Conservation (phyloP, 1,140 invertebrate genomes). For the Mycetomoellerius zeteki region DNA sequence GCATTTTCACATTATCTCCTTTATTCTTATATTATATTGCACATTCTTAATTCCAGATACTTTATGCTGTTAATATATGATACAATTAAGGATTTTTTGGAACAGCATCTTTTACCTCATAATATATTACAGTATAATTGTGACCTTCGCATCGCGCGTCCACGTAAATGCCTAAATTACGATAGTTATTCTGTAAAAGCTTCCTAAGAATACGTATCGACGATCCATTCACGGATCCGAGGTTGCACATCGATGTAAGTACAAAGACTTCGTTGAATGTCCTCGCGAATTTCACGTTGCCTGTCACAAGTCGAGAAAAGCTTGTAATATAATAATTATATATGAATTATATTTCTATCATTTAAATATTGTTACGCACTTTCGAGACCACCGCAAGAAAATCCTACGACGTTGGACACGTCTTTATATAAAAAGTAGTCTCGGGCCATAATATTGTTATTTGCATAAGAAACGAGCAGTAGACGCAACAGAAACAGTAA, state of each 20-base stretch:
- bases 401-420: constrained; percentile 57
- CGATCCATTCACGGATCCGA: neutral
- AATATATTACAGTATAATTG: constrained; percentile 46
- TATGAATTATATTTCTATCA: neutral
- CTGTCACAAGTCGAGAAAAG: constrained; percentile 31
- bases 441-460: constrained; percentile 64
- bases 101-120: constrained; percentile 52
- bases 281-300: constrained; percentile 65
- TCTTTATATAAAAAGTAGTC: constrained; percentile 72
- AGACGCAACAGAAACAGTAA: constrained; percentile 42
- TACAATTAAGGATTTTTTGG: neutral
- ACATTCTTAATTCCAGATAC: neutral
- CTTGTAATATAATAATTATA: neutral
- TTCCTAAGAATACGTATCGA: neutral
- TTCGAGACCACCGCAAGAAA: constrained; percentile 61
- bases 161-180: constrained; percentile 64
- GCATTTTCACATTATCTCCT: neutral
- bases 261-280: constrained; percentile 52
- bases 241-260: constrained; percentile 43
- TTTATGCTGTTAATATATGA: neutral
- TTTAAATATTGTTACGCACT: constrained; percentile 56
- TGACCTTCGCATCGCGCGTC: constrained; percentile 59
- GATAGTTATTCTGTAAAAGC: constrained; percentile 56
- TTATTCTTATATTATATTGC: constrained; percentile 17
- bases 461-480: neutral